Evolutionary conservation across 1,140 invertebrate species (phyloP).

Genomic region (Nasonia vitripennis): DNA sequence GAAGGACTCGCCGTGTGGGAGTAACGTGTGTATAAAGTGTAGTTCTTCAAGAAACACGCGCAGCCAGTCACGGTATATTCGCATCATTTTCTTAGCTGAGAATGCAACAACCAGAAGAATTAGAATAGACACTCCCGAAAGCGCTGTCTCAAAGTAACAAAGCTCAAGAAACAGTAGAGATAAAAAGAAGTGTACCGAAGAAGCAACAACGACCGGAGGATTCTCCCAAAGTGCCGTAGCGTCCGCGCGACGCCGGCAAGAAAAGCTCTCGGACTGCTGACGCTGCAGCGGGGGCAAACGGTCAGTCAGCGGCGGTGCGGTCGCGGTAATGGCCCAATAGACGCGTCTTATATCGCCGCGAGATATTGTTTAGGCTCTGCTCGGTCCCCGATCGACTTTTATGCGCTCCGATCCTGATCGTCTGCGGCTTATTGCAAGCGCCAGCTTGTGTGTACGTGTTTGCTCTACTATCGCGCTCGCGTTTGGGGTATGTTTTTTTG

Average conservation of each 20-base stretch:
- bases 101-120: neutral
- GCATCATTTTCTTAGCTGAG: no score
- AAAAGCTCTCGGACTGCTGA: slow-evolving; percentile 66
- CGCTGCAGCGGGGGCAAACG: slow-evolving; percentile 72
- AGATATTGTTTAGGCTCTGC: slow-evolving; percentile 73
- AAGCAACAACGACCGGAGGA: slow-evolving; percentile 32
- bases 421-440: neutral
- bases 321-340: slow-evolving; percentile 74
- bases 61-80: no score
- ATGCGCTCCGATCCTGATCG: neutral
- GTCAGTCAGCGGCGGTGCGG: slow-evolving; percentile 62
- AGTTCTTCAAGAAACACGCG: no score
- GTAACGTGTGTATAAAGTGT: neutral
- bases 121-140: neutral
- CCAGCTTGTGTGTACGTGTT: neutral
- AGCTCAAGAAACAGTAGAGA: neutral
- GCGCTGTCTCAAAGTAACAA: neutral
- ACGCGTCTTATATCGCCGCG: slow-evolving; percentile 73
- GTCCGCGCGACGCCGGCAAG: slow-evolving; percentile 14
- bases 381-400: slow-evolving; percentile 16
- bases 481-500: no score
- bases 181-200: slow-evolving; percentile 36
- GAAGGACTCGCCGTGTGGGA: slow-evolving; percentile 8
- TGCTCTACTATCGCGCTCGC: neutral
- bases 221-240: neutral